A percentile compares a stretch with the other conserved stretches of the same genome.
phyloP scores from a whole-genome alignment of 2,113 vertebrate species.

The Microtus pennsylvanicus region DNA sequence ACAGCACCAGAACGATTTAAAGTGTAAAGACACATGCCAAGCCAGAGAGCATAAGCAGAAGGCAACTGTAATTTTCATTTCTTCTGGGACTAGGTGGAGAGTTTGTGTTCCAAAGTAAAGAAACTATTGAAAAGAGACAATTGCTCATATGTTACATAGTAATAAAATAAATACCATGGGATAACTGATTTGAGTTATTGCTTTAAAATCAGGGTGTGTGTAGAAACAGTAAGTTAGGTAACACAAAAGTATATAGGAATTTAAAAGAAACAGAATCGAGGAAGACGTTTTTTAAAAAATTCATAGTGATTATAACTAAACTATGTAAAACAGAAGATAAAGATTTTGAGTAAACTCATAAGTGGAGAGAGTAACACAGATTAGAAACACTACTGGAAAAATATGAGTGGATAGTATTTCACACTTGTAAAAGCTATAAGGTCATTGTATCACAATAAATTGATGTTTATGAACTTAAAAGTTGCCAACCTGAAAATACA shows the following conservation, averaged over 20 bases:
- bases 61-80: background rate
- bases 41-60: background rate
- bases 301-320: background rate
- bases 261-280: background rate
- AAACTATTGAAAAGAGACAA: background rate
- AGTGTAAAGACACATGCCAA: background rate
- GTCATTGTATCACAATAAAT: background rate
- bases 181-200: background rate
- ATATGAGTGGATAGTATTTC: background rate
- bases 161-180: background rate
- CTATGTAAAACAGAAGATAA: background rate
- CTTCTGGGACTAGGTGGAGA: background rate
- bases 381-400: background rate
- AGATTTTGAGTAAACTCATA: background rate
- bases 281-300: background rate
- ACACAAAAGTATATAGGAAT: background rate
- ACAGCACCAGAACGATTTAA: background rate
- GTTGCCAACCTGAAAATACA: background rate
- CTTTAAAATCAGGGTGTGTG: background rate
- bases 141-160: background rate
- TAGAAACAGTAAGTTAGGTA: background rate
- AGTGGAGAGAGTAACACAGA: background rate
- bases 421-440: background rate
- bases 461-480: background rate
- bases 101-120: background rate